Conservation (phyloP, 2,888 invertebrate genomes). For the Megaustenia siamemsis region DNA sequence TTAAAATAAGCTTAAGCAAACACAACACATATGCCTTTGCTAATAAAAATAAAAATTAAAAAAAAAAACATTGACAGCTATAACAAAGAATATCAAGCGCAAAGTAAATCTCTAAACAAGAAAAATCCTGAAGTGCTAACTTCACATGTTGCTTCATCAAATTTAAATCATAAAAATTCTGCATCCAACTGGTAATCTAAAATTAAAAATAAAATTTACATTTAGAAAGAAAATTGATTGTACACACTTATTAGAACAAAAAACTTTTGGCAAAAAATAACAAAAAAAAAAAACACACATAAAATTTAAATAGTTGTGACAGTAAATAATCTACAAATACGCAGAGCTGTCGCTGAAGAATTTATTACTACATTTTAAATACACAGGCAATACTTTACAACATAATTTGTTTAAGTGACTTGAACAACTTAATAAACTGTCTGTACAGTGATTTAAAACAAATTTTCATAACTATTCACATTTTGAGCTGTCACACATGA, state of each 20-base stretch:
- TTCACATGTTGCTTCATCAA: background rate
- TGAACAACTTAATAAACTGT: background rate
- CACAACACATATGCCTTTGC: background rate
- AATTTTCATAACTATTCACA: background rate
- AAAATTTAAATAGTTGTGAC: background rate
- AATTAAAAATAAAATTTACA: background rate
- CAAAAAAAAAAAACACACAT: background rate
- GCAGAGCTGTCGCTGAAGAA: background rate
- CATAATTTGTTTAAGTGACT: background rate
- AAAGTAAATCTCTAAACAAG: background rate
- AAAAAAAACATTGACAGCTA: background rate
- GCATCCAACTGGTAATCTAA: background rate
- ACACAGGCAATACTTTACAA: background rate
- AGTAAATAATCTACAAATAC: background rate
- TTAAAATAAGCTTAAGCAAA: too few relatives aligned
- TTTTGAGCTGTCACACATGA: conserved; percentile 1
- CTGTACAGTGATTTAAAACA: background rate
- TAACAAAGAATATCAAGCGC: background rate
- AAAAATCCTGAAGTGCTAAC: background rate
- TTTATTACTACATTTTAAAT: background rate
- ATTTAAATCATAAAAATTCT: background rate
- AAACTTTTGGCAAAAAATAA: background rate
- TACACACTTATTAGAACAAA: background rate
- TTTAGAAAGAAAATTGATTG: background rate
- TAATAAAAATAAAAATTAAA: background rate